Percentiles rank a stretch among this genome's conserved stretches.
Conservation (phyloP, 2,797 vertebrate species). For the Spondyliosoma cantharus region DNA sequence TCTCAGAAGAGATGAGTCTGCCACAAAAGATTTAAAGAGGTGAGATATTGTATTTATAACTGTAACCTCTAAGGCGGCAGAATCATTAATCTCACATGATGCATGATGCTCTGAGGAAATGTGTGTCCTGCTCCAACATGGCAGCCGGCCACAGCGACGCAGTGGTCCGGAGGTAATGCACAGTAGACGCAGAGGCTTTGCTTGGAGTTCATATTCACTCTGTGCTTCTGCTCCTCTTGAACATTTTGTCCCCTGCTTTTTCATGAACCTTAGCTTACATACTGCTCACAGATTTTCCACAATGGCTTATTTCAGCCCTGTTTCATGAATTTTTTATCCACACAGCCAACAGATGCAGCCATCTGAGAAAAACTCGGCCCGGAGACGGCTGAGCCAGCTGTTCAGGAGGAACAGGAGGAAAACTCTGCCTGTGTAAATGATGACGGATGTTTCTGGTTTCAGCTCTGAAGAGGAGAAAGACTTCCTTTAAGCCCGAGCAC, state of each 20-base stretch:
- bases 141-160: conserved; percentile 43
- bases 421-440: conserved; percentile 39
- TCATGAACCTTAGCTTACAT: conserved; percentile 12
- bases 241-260: conserved; percentile 34
- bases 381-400: conserved; percentile 68
- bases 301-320: not conserved
- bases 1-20: conserved; percentile 43
- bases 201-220: conserved; percentile 44
- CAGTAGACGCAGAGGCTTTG: conserved; percentile 41
- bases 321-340: conserved; percentile 59
- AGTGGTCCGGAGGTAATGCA: conserved; percentile 51
- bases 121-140: conserved; percentile 47
- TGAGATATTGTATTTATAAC: conserved; percentile 52
- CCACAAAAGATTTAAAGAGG: conserved; percentile 46
- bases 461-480: conserved; percentile 13
- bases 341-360: conserved; percentile 70
- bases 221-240: conserved; percentile 55
- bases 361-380: conserved; percentile 51
- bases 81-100: conserved; percentile 30
- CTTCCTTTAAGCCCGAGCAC: not conserved
- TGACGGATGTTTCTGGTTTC: conserved; percentile 16
- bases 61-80: conserved; percentile 7
- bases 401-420: conserved; percentile 69
- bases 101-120: conserved; percentile 43
- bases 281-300: conserved; percentile 6